Base-by-base conservation (phyloP, 2,113 vertebrate genomes). In the Lucifuga dentata region DNA sequence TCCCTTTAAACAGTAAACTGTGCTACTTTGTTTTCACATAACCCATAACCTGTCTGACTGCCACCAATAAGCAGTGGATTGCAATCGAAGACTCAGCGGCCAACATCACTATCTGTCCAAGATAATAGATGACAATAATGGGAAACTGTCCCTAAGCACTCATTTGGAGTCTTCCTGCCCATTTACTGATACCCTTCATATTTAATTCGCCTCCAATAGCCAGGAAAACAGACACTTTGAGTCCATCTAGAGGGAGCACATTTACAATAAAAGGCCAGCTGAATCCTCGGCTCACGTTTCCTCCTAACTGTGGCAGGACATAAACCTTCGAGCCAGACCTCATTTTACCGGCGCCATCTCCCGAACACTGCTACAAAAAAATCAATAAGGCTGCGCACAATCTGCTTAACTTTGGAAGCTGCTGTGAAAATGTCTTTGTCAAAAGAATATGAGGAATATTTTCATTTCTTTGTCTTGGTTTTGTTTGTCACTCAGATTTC, bases 311-410 rank as follows among this genome's bases (percentile, higher is more conserved):
- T 87, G 82, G 83, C 75, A 79, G 83, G 87, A 93, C 88, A 89
- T 91, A 93, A 94, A 93, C 86, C 91, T 91, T 75, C 81, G 61
- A 88, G 84, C 86, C 89, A 91, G 89, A 89, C 85, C 83, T 93
- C 87, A 91, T 91, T 92, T 92, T 91, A 81, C 72, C 80, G 91
- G 92, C 91, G 90, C 93, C 93, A 89, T 88, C 83, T 82, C 80
- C 80, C 64, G 81, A 83, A 88, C 80, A 82, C 76, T 68, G 86
- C 81, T 73, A 67, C 76, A 53, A 72, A 84, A 81, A 90, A 92
- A 93, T 92, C 91, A 91, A 92, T 93, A 91, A 73, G 76, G 75
- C 85, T 81, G 84, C 80, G 79, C 76, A 80, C 76, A 77, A 84
- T 85, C 84, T 75, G 85, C 81, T 88, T 88, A 85, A 85, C 73